Percentiles rank a stretch among this genome's conserved stretches.
These are phyloP conservation scores for Mesopsocus fuscifrons DNA, from an alignment of 2,888 invertebrate species.

Conservation along the genomic window DNA sequence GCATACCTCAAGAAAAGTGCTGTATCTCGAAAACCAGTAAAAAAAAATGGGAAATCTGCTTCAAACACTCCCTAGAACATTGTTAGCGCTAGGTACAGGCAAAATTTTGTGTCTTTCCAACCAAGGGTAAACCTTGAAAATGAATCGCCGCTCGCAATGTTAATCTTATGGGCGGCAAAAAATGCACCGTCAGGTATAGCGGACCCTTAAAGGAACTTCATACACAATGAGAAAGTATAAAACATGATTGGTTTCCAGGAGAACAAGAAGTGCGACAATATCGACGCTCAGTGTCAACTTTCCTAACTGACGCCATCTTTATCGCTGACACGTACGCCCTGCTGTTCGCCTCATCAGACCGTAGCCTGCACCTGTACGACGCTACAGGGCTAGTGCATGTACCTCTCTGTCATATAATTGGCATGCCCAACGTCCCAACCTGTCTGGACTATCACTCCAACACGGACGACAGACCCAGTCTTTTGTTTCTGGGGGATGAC, in stretches of 20 bases:
- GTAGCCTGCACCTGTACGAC: slow-evolving; percentile 38
- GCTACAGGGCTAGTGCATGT: slow-evolving; percentile 36
- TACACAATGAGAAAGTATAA: too few relatives aligned
- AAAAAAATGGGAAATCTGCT: too few relatives aligned
- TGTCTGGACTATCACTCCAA: slow-evolving; percentile 29
- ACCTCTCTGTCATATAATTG: slow-evolving; percentile 35
- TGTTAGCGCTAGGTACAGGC: too few relatives aligned
- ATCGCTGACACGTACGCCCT: slow-evolving; percentile 34
- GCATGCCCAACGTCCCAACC: slow-evolving; percentile 16
- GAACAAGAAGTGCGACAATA: slow-evolving; percentile 1
- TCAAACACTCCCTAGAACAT: too few relatives aligned
- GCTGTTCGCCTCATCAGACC: slow-evolving; percentile 34
- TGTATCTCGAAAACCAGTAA: too few relatives aligned
- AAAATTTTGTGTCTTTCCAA: too few relatives aligned
- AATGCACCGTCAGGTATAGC: too few relatives aligned
- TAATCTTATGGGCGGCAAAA: too few relatives aligned
- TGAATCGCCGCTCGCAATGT: too few relatives aligned
- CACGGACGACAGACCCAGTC: slow-evolving; percentile 20
- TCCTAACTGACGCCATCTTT: slow-evolving; percentile 43
- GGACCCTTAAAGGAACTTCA: too few relatives aligned
- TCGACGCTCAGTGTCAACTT: slow-evolving; percentile 18
- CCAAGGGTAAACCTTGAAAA: too few relatives aligned
- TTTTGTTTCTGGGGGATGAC: slow-evolving; percentile 35
- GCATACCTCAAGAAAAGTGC: too few relatives aligned
- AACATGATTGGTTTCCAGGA: slow-evolving; percentile 23